phyloP scores from a whole-genome alignment of 2,797 vertebrate genomes.

The Pseudocheirus occidentalis region DNA sequence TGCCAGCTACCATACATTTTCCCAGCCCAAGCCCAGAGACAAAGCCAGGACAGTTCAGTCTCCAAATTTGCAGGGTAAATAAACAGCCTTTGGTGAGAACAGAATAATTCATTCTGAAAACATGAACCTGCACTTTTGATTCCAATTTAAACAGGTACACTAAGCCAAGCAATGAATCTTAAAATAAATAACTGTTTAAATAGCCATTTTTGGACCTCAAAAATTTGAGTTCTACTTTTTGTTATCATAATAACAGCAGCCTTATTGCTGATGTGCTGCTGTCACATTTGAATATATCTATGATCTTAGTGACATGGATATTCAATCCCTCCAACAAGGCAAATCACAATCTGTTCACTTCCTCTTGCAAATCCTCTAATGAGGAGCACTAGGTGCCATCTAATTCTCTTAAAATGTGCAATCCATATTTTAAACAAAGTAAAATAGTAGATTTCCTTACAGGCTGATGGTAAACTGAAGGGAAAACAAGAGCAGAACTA shows the following conservation, averaged over 20 bases:
- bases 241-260: background rate
- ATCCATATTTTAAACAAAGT: constrained; percentile 5
- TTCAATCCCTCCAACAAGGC: background rate
- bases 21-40: background rate
- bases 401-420: background rate
- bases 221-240: constrained; percentile 30
- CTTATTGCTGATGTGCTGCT: background rate
- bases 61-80: background rate
- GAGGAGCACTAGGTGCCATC: background rate
- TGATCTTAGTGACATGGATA: background rate
- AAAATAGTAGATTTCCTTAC: constrained; percentile 25
- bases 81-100: background rate
- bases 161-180: constrained; percentile 8
- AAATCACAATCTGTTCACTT: background rate
- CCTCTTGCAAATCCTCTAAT: background rate
- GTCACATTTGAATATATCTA: background rate
- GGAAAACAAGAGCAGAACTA: background rate
- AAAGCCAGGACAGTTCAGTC: background rate
- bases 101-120: background rate
- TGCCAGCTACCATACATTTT: background rate
- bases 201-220: constrained; percentile 20
- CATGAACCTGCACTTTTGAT: background rate
- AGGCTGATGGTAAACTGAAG: background rate
- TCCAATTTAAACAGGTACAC: constrained; percentile 8
- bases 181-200: background rate